phyloP scores from a whole-genome alignment of 2,113 vertebrate genomes.

The Phyllopteryx taeniolatus region DNA sequence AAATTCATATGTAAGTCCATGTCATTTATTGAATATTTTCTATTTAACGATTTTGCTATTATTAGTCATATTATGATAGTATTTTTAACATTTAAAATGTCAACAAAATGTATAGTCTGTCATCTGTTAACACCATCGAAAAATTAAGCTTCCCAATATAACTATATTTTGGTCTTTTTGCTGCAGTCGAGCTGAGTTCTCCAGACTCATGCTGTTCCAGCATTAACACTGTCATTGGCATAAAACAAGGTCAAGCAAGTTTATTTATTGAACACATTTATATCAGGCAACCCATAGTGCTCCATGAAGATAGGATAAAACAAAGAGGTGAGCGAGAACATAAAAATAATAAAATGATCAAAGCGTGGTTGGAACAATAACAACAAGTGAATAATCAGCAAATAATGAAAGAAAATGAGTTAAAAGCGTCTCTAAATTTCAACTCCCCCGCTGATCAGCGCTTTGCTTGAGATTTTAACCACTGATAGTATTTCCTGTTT shows the following conservation, averaged over 20 bases:
- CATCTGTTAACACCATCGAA: neutral
- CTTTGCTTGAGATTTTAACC: slow-evolving; percentile 2
- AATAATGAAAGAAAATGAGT: slow-evolving; percentile 4
- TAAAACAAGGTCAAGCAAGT: neutral
- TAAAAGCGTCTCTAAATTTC: slow-evolving; percentile 5
- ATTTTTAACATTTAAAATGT: too few species aligned
- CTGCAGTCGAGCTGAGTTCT: neutral
- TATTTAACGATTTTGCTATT: too few species aligned
- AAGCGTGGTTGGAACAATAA: neutral
- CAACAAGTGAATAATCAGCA: slow-evolving; percentile 4
- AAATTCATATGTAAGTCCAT: too few species aligned
- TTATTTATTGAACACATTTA: slow-evolving; percentile 5
- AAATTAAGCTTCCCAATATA: neutral
- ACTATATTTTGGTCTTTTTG: neutral
- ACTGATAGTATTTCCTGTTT: slow-evolving; percentile 1
- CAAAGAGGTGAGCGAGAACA: slow-evolving; percentile 1
- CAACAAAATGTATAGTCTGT: too few species aligned
- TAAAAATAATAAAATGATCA: slow-evolving; percentile 9
- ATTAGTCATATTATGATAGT: too few species aligned
- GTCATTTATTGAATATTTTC: too few species aligned
- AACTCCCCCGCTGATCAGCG: slow-evolving; percentile 1
- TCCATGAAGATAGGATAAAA: neutral
- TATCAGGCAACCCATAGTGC: slow-evolving; percentile 1
- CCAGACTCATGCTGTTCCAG: neutral
- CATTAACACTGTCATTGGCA: neutral